phyloP scores from a whole-genome alignment of 2,888 invertebrate genomes.

The Emesis russula region DNA sequence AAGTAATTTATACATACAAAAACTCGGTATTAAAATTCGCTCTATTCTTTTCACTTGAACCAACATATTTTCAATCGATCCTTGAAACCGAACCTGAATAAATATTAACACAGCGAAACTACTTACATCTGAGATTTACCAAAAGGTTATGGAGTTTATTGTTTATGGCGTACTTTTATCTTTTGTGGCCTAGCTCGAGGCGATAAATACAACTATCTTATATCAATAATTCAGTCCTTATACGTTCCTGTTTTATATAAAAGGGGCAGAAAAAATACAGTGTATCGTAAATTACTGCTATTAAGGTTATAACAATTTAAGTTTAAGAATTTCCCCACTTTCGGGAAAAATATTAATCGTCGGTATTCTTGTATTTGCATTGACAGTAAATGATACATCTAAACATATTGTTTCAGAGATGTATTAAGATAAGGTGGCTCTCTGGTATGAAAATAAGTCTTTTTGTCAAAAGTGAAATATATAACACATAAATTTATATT shows the following conservation, averaged over 20 bases:
- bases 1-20: no score
- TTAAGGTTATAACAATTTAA: not conserved
- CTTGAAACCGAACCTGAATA: constrained; percentile 91
- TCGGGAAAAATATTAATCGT: not conserved
- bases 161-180: constrained; percentile 18
- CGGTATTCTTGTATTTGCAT: not conserved
- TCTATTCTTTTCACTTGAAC: constrained; percentile 79
- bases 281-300: not conserved
- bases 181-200: not conserved
- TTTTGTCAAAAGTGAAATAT: no score
- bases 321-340: not conserved
- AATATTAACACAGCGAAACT: constrained; percentile 90
- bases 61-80: constrained; percentile 57
- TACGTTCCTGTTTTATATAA: not conserved
- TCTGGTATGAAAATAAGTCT: no score
- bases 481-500: no score
- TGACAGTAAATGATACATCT: not conserved
- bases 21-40: no score
- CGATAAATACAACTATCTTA: constrained; percentile 10
- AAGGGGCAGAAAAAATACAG: not conserved
- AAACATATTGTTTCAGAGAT: no score
- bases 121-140: constrained; percentile 88
- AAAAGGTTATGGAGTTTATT: constrained; percentile 46
- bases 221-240: constrained; percentile 1
- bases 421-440: no score